phyloP scores from a whole-genome alignment of 2,113 vertebrate species.

The Nothocercus nigrocapillus region DNA sequence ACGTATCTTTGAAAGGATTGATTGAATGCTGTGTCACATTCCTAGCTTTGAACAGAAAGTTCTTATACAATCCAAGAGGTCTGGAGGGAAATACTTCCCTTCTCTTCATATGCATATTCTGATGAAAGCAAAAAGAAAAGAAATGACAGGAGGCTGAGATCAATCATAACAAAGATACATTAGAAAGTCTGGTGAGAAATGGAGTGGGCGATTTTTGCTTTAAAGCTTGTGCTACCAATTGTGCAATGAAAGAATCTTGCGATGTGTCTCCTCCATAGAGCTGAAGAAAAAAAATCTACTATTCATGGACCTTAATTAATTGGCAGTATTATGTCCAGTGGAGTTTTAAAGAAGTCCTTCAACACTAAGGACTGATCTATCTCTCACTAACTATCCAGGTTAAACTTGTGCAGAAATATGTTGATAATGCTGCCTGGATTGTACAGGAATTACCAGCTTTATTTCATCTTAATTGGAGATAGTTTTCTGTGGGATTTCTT shows the following conservation, averaged over 20 bases:
- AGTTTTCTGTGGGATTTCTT: neutral
- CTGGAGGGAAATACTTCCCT: neutral
- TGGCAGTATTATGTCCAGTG: neutral
- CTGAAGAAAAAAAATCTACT: neutral
- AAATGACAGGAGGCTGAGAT: neutral
- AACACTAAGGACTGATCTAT: neutral
- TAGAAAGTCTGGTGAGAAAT: neutral
- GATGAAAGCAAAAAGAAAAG: neutral
- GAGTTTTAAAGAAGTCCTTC: neutral
- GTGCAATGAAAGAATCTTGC: neutral
- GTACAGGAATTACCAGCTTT: neutral
- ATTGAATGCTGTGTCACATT: slow-evolving; percentile 7
- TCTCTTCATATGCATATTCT: neutral
- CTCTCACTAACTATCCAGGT: neutral
- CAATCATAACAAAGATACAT: neutral
- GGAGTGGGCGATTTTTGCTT: neutral
- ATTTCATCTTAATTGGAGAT: neutral
- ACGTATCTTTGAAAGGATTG: slow-evolving; percentile 11
- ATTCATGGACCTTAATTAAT: neutral
- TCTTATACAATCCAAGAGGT: neutral
- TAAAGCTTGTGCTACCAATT: neutral
- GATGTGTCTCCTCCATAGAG: neutral
- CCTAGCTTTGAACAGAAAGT: neutral
- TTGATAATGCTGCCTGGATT: neutral
- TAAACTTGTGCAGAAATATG: neutral